Base-by-base conservation (phyloP, 2,113 vertebrate species). In the Petaurus breviceps region DNA sequence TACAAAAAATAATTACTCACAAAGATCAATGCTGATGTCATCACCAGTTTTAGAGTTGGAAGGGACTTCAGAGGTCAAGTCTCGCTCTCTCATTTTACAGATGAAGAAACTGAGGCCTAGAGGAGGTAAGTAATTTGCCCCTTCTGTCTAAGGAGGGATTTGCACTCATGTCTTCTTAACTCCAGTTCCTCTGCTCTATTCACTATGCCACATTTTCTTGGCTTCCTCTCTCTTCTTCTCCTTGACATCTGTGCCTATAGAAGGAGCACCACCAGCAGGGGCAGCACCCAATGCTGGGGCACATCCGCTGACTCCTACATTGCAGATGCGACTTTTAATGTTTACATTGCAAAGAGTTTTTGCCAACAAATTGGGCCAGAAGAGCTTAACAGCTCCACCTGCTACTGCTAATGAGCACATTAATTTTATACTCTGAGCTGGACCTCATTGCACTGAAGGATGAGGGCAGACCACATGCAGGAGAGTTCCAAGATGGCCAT, bases 11-110 rank as follows among this genome's bases (percentile, higher is more conserved):
- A 6, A 98, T 99, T 99, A 99, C 57, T 68, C 61, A 37, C 99
- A 99, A 97, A 99, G 99, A 98, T 99, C 99, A 97, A 99, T 99
- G 98, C 99, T 99, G 99, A 99, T 99, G 98, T 99, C 99, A 22
- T 43, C 68, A 77, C 24, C 8, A 37, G 26, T 37, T 77, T 77
- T 77, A 77, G 14, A 43, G 68, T 37, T 43, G 6, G 68, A n/a
- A 77, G 68, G 37, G n/a, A 77, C 68, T 43, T 77, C n/a, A n/a
- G 37, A 61, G 68, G 26, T 77, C 37, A n/a, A 22, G 2, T 43
- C 16, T 43, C 8, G 23, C 19, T 22, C 37, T 77, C 37, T 43
- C n/a, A 84, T 84, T 84, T 84, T 84, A 43, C 19, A 84, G n/a
- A 84, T 43, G 37, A 43, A 84, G n/a, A 43, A 84, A 84, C n/a